Evolutionary conservation across 2,888 invertebrate species (phyloP).

Genomic region (Drosophila sordidula): DNA sequence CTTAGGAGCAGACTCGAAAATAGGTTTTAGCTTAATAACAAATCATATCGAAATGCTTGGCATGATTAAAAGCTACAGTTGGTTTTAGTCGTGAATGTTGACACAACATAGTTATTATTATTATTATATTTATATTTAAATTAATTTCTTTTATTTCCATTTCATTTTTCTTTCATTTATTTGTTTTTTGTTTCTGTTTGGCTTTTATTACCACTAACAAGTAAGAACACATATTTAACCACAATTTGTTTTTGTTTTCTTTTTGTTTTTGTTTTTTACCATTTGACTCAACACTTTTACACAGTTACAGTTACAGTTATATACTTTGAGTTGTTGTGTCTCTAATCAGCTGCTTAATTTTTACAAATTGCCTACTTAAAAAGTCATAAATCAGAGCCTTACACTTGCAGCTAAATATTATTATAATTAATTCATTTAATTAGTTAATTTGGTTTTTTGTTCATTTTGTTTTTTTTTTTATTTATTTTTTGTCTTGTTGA

Average conservation of each 20-base stretch:
- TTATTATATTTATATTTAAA: slow-evolving; percentile 24
- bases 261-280: slow-evolving; percentile 24
- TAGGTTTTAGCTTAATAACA: slow-evolving; percentile 33
- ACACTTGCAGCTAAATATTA: slow-evolving; percentile 50
- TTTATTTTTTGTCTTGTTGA: neutral
- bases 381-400: slow-evolving; percentile 73
- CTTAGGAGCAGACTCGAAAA: slow-evolving; percentile 42
- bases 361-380: slow-evolving; percentile 78
- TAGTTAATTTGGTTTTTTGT: slow-evolving; percentile 21
- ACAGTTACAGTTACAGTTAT: slow-evolving; percentile 26
- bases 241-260: slow-evolving; percentile 62
- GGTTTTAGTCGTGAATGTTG: slow-evolving; percentile 49
- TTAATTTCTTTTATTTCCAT: slow-evolving; percentile 25
- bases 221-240: slow-evolving; percentile 83
- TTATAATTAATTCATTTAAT: slow-evolving; percentile 30
- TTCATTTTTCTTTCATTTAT: slow-evolving; percentile 14
- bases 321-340: slow-evolving; percentile 23
- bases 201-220: slow-evolving; percentile 75
- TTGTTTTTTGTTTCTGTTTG: slow-evolving; percentile 41
- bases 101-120: slow-evolving; percentile 48
- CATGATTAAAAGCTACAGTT: slow-evolving; percentile 74
- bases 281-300: slow-evolving; percentile 36
- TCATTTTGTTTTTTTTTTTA: neutral
- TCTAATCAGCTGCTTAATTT: slow-evolving; percentile 59
- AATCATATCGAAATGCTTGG: slow-evolving; percentile 70